Base-by-base conservation (phyloP, 2,113 vertebrate genomes). In the Megatriorchis doriae region DNA sequence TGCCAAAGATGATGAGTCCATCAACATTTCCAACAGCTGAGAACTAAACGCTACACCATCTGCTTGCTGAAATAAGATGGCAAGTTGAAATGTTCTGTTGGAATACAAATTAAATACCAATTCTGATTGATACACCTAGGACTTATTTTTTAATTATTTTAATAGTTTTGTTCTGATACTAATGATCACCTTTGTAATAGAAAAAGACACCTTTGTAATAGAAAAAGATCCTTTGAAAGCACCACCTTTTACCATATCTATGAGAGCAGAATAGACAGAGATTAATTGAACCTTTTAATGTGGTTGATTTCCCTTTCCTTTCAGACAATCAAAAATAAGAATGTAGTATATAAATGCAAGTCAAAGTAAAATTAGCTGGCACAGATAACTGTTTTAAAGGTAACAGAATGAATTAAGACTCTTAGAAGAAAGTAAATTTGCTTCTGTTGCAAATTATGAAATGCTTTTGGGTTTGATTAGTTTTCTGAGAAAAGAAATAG, bases 31-130 rank as follows among this genome's bases (percentile, higher is more conserved):
- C 8, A 84, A 25, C 40, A 93, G 71, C 67, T 81, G 63, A 96
- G 21, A 66, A 47, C 56, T 80, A 85, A 96, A 93, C 0, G 0
- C 16, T 52, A 40, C 10, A 78, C 70, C 93, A 96, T 96, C 96
- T 96, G 96, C 77, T 94, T 78, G 45, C 17, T 72, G 78, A 93
- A 95, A 91, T 90, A 83, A 87, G 73, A 68, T 34, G 63, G 26
- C 42, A 63, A 34, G 31, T 67, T 72, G 75, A 94, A 90, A 38
- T 77, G 5, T 81, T 92, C 40, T 81, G 23, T n/a, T 73, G 11
- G 25, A 93, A 89, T 81, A 63, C 26, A 82, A 67, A 94, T 40
- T 80, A 59, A 95, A n/a, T 48, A 12, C 4, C 86, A 96, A 11
- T 38, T 40, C 52, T 92, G 45, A 68, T 7, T 87, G 55, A 47